These are phyloP conservation scores for Holocentrus rufus DNA, from an alignment of 2,797 vertebrate species.

Conservation along the genomic window DNA sequence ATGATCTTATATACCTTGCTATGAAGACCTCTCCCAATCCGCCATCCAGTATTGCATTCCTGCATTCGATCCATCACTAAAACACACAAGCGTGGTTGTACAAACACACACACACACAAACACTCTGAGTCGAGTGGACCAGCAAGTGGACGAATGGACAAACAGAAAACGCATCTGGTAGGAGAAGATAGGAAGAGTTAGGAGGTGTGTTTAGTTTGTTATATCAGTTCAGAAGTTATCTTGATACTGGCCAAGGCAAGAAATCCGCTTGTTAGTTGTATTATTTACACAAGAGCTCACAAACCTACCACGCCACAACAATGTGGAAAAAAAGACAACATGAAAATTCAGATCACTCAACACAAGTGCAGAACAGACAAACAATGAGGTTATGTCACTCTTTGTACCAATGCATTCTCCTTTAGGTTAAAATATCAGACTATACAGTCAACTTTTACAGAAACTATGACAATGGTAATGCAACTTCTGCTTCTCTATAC, in stretches of 20 bases:
- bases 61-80: constrained; percentile 84
- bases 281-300: constrained; percentile 60
- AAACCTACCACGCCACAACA: constrained; percentile 25
- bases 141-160: constrained; percentile 63
- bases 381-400: constrained; percentile 11
- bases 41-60: constrained; percentile 82
- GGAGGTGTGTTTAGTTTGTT: constrained; percentile 56
- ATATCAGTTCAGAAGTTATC: constrained; percentile 49
- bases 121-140: constrained; percentile 64
- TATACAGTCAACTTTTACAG: not conserved
- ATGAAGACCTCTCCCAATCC: constrained; percentile 78
- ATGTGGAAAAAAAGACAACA: constrained; percentile 50
- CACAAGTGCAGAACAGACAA: constrained; percentile 43
- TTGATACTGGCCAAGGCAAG: constrained; percentile 48
- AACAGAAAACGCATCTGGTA: constrained; percentile 64
- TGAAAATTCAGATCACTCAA: constrained; percentile 55
- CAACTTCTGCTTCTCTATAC: not conserved
- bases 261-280: constrained; percentile 67
- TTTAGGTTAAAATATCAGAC: not conserved
- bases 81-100: constrained; percentile 84
- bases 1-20: constrained; percentile 82
- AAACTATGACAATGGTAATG: not conserved
- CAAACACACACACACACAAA: constrained; percentile 73
- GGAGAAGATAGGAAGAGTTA: constrained; percentile 34
- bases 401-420: not conserved